phyloP scores from a whole-genome alignment of 2,797 vertebrate species.

The Diplodus sargus region DNA sequence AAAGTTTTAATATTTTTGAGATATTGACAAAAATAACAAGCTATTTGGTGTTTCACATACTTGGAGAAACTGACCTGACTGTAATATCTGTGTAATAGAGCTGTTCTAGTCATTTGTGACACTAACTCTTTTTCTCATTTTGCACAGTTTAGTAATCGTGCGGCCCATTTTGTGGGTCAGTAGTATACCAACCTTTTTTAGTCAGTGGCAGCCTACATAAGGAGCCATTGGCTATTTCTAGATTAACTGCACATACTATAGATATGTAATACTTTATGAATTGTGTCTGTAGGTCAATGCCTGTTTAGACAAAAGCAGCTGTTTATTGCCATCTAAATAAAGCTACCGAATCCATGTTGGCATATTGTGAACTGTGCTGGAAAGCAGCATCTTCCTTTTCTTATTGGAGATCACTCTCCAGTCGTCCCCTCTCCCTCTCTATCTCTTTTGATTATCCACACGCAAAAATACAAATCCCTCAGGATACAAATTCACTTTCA shows the following conservation, averaged over 20 bases:
- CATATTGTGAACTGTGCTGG: slow-evolving; percentile 64
- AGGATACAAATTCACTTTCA: slow-evolving; percentile 82
- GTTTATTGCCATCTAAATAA: slow-evolving; percentile 36
- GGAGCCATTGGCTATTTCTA: slow-evolving; percentile 1
- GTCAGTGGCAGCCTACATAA: not conserved
- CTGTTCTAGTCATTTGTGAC: not conserved
- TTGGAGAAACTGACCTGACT: not conserved
- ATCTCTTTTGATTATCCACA: slow-evolving; percentile 80
- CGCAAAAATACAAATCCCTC: slow-evolving; percentile 75
- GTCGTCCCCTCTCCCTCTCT: slow-evolving; percentile 58
- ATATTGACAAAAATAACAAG: slow-evolving; percentile 11
- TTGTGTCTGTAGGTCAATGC: slow-evolving; percentile 14
- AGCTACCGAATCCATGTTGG: slow-evolving; percentile 40
- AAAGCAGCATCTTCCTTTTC: slow-evolving; percentile 48
- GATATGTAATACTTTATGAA: not conserved
- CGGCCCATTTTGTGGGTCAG: not conserved
- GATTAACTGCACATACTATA: not conserved
- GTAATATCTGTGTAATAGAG: not conserved
- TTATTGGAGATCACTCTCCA: slow-evolving; percentile 67
- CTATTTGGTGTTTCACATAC: not conserved
- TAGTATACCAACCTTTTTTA: not conserved
- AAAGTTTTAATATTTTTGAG: slow-evolving; percentile 21
- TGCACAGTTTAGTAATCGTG: not conserved
- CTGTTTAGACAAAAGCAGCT: slow-evolving; percentile 24
- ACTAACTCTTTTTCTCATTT: not conserved